Evolutionary conservation across 2,888 invertebrate genomes (phyloP), one percentile per base, ranked within the genome.

Genomic region (Malthinus seriepunctatus): DNA sequence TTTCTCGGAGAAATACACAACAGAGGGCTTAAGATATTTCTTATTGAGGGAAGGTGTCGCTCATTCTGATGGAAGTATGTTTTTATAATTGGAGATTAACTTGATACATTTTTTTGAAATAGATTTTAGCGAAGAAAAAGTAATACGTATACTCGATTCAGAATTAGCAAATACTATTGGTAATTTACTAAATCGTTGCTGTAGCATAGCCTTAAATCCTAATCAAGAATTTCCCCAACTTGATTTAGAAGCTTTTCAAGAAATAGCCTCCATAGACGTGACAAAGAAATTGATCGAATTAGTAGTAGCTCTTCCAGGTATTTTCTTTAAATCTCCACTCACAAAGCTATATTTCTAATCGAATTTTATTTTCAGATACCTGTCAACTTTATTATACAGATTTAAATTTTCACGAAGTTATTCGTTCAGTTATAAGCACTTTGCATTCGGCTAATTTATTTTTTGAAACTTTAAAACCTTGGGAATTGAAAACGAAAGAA

Each of bases 121-220:
- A 96, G 96, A 96, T 81, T 97, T 90, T 79, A 92, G 88, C 74
- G 87, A 89, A 64, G 82, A 81, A 4, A 91, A 93, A 76, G 82
- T 92, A 48, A 76, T 87, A 34, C 85, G 90, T 67, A 84, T 89
- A 52, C 81, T 93, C 12, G 97, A 98, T 81, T 84, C 91, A 0
- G 96, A 97, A 76, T 80, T 98, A 56, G 96, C 95, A 2, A 93
- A 97, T 77, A 93, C 92, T 0, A 78, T 97, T 11, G 97, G 97
- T 15, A 98, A 98, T 83, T 83, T 98, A 50, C 82, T 93, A 59
- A 89, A 86, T 53, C 86, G 97, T 11, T 91, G 90, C 72, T 87
- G 89, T 64, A 90, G 91, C 11, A 81, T 80, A 60, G 80, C 87
- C 3, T 80, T 97, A 51, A 97, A 97, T 84, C 89, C 90, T n/a